Conservation (phyloP, 1,140 invertebrate species). For the Aphelinus certus region DNA sequence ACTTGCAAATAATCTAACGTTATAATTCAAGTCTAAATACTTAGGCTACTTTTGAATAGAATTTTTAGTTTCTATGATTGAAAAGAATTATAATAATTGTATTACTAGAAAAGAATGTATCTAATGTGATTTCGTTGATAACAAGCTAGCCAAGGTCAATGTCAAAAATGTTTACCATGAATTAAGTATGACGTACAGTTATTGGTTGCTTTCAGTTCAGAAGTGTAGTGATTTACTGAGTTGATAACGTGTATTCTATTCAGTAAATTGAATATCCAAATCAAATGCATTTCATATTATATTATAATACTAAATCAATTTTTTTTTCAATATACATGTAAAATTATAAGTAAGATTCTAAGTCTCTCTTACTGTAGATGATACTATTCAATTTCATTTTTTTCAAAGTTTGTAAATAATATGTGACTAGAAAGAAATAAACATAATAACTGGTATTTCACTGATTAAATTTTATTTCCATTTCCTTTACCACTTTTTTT, state of each 20-base stretch:
- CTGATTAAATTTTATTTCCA: conserved; percentile 25
- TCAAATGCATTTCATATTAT: too few species aligned
- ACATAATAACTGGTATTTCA: conserved; percentile 21
- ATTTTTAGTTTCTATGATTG: conserved; percentile 6
- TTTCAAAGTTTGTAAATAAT: conserved; percentile 8
- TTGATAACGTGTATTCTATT: too few species aligned
- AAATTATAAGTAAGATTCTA: too few species aligned
- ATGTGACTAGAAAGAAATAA: conserved; percentile 15
- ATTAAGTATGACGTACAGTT: too few species aligned
- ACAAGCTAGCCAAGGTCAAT: not conserved
- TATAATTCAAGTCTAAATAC: conserved; percentile 17
- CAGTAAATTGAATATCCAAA: too few species aligned
- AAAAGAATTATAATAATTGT: not conserved
- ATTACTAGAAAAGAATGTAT: too few species aligned
- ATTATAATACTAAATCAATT: too few species aligned
- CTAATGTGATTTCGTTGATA: conserved; percentile 15
- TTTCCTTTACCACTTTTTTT: conserved; percentile 12
- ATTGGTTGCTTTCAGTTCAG: too few species aligned
- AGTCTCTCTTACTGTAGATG: too few species aligned
- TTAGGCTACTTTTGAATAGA: conserved; percentile 23
- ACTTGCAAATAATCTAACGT: conserved; percentile 13
- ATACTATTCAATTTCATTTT: not conserved
- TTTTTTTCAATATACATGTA: too few species aligned
- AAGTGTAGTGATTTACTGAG: too few species aligned
- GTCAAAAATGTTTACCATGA: conserved; percentile 12